Base-by-base conservation (phyloP, 2,113 vertebrate genomes). In the Oncorhynchus clarkii region DNA sequence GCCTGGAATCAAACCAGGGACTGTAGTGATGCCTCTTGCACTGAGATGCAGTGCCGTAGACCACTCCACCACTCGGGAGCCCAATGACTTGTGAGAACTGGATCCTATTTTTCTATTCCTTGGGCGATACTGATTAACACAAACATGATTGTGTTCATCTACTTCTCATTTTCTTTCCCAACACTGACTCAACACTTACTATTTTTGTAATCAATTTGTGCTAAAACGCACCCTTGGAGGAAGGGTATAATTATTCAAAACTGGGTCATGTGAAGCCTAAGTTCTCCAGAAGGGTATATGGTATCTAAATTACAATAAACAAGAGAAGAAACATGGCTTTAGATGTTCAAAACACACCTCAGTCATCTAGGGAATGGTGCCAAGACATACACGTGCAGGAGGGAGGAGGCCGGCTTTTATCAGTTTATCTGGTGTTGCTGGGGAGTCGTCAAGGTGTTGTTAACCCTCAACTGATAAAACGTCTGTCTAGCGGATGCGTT, bases 381-480 rank as follows among this genome's bases (percentile, higher is more conserved):
- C 80, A 86, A 82, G 75, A 13, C 71, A 78, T 64, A 85, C 84
- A 88, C 67, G 79, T 78, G 72, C 20, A 74, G 59, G 72, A 72
- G 39, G 3, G 18, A n/a, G 64, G 69, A 4, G 29, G 65, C 22
- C 24, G 73, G 9, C 18, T 70, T 87, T 86, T 78, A 78, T 78
- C 77, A 60, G 68, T 70, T 82, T 76, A 74, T 67, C 62, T 59
- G 67, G 60, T 51, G 79, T 72, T 79, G 74, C 83, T 67, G 59
- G 80, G 79, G 77, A 75, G 59, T 73, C 31, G 11, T 64, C 13
- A 1, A 78, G 77, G 71, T 67, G 71, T 26, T 85, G 78, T 84
- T 81, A 84, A 87, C 26, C 31, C 22, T 62, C 2, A 67, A 39
- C 62, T 65, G 29, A 84, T 80, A 78, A 34, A 0, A 0, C 22